Percentiles rank a stretch among this genome's conserved stretches.
phyloP scores from a whole-genome alignment of 2,113 vertebrate genomes.

The Antechinus flavipes region DNA sequence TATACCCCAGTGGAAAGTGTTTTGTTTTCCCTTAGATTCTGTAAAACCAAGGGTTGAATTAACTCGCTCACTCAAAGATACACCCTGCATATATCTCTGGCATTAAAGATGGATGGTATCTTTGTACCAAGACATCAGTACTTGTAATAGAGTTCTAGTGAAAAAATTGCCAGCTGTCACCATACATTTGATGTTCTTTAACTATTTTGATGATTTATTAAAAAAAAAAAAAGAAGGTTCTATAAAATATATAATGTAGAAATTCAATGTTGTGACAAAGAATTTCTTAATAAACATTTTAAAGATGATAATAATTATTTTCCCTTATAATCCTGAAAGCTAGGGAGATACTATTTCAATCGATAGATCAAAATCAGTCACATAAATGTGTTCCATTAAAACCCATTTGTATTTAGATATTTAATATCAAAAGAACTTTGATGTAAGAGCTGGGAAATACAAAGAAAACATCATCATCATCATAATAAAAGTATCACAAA shows the following conservation, averaged over 20 bases:
- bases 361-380: background rate
- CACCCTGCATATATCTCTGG: background rate
- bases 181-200: background rate
- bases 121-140: background rate
- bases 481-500: conserved; percentile 47
- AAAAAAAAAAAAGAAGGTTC: background rate
- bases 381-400: conserved; percentile 8
- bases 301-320: background rate
- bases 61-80: background rate
- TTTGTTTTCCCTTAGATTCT: conserved; percentile 2
- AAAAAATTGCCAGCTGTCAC: background rate
- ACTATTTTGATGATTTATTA: background rate
- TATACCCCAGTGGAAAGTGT: background rate
- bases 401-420: background rate
- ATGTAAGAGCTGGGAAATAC: conserved; percentile 13
- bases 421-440: conserved; percentile 21
- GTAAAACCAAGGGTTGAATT: conserved; percentile 7
- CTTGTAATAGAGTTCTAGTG: background rate
- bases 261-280: background rate
- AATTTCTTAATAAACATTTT: background rate
- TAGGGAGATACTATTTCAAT: background rate
- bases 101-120: background rate
- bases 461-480: background rate
- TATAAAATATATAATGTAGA: background rate
- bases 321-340: background rate